phyloP scores from a whole-genome alignment of 2,113 vertebrate genomes.

The Nesogale talazaci region DNA sequence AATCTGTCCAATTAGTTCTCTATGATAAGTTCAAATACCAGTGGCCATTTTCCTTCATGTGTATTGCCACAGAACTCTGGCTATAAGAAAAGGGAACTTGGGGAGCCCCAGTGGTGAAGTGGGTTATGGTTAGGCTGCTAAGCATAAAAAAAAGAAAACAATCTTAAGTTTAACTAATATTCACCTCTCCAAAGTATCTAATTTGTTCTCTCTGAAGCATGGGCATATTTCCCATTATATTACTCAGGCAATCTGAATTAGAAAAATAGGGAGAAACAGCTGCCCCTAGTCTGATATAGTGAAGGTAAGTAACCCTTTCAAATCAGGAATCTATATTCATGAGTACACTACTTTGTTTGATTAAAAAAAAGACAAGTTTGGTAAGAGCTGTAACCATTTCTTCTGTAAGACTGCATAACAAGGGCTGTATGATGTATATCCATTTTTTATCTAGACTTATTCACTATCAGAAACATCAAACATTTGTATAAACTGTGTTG shows the following conservation, averaged over 20 bases:
- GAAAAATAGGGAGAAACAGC: not conserved
- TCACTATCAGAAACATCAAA: not conserved
- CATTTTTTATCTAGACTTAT: not conserved
- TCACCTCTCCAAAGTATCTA: not conserved
- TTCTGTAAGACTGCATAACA: not conserved
- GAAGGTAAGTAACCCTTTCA: not conserved
- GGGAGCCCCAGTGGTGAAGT: too few relatives aligned
- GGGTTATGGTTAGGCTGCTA: too few relatives aligned
- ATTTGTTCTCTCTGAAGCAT: not conserved
- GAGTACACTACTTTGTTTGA: slow-evolving; percentile 27
- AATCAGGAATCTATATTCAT: not conserved
- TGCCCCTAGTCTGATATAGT: not conserved
- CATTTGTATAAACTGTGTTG: not conserved
- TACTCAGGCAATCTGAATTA: not conserved
- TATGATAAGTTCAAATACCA: not conserved
- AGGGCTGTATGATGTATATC: not conserved
- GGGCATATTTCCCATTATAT: not conserved
- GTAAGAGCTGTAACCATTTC: not conserved
- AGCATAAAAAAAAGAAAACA: too few relatives aligned
- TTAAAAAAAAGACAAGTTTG: not conserved
- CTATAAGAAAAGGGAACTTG: too few relatives aligned
- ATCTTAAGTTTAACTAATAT: not conserved
- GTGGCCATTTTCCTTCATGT: not conserved
- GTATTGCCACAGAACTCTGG: not conserved
- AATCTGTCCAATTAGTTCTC: not conserved